Base-by-base conservation (phyloP, 2,888 invertebrate genomes). In the Erebia aethiops region DNA sequence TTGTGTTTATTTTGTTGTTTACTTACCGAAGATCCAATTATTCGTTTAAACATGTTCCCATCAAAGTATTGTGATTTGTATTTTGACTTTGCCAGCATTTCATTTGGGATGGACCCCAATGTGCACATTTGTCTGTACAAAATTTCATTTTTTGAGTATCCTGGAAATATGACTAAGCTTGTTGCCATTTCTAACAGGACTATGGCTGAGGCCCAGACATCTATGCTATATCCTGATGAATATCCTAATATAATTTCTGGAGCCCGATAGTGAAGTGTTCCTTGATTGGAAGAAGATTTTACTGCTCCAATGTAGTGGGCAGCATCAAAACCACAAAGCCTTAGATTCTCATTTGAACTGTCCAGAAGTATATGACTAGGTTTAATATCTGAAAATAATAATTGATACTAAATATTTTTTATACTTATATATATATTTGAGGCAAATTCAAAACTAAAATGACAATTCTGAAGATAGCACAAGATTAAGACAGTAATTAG, bases 191-290 rank as follows among this genome's bases (percentile, higher is more conserved):
- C 85, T 67, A 79, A 85, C 46, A 90, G 80, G 1, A 90, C 85
- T 4, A 86, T 57, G 0, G 83, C 91, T 0, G 85, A 82, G 0
- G 89, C 77, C 91, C 91, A 91, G 0, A 90, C 83, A 67, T 91
- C 91, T 11, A 90, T 78, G 52, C 79, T 79, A 71, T 77, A 83
- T 46, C 80, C 80, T 1, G 81, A 77, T 0, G 80, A 74, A 66
- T 81, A 82, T 1, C 90, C 89, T 13, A 91, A 73, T 58, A 91
- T 88, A 0, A 87, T 66, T 74, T 91, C 91, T 0, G 91, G 91
- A 0, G 91, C 81, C 2, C 89, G 80, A 72, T 91, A 91, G 64
- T 68, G 77, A 0, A 71, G 1, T 0, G 83, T 79, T 1, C 88
- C 87, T 5, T 80, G 75, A 52, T 77, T 78, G 1, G 85, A 82